Evolutionary conservation across 1,140 invertebrate species (phyloP).

Genomic region (Drosophila orosa): DNA sequence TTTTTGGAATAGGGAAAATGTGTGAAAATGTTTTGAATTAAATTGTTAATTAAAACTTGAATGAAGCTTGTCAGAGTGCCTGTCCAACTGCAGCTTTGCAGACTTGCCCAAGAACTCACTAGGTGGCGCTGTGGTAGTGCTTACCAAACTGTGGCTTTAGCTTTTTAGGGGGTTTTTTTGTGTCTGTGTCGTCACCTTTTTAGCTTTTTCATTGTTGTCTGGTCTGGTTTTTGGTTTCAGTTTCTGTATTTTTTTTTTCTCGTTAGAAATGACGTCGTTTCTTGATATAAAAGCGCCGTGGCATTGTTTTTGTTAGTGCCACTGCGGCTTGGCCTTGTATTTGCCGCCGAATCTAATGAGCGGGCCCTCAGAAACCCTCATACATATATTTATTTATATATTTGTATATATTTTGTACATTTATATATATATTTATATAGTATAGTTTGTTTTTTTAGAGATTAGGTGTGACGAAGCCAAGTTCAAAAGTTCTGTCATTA

Average conservation of each 20-base stretch:
- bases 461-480: conserved; percentile 65
- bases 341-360: conserved; percentile 55
- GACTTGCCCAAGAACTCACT: conserved; percentile 16
- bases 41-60: not conserved
- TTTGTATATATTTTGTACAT: not conserved
- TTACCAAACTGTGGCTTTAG: conserved; percentile 36
- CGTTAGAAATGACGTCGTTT: conserved; percentile 25
- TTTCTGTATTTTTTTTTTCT: not conserved
- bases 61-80: not conserved
- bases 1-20: conserved; percentile 1
- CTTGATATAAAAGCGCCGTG: conserved; percentile 7
- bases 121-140: conserved; percentile 36
- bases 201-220: conserved; percentile 20
- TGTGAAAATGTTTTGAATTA: not conserved
- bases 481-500: conserved; percentile 64
- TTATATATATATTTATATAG: not conserved
- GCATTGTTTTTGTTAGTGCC: conserved; percentile 34
- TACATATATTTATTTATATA: not conserved
- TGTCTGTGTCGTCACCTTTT: conserved; percentile 30
- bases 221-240: not conserved
- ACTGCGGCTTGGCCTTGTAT: conserved; percentile 54
- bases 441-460: conserved; percentile 1
- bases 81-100: conserved; percentile 9
- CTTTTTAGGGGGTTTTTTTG: conserved; percentile 1
- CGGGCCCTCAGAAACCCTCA: conserved; percentile 12